These are phyloP conservation scores for Drosophila lacertosa DNA, from an alignment of 1,140 invertebrate species.

Conservation along the genomic window DNA sequence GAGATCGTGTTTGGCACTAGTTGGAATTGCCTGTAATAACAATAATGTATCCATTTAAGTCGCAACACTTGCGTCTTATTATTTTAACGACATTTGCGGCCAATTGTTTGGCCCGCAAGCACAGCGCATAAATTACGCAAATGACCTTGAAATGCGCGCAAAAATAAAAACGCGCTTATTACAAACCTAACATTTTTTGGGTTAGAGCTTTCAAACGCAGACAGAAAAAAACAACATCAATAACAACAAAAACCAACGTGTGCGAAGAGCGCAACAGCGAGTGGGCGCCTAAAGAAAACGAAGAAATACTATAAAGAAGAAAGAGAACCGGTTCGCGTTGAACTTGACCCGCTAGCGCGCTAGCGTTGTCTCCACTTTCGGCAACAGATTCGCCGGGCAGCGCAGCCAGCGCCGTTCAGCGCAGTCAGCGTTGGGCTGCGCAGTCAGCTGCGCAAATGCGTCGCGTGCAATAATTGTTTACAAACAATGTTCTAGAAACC, in stretches of 20 bases:
- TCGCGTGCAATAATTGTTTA: slow-evolving; percentile 48
- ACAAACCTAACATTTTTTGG: slow-evolving; percentile 17
- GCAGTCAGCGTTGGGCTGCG: not conserved
- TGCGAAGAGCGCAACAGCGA: not conserved
- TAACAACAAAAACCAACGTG: too few relatives aligned
- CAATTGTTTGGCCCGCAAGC: slow-evolving; percentile 20
- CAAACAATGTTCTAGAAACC: slow-evolving; percentile 46
- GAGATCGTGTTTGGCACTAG: not conserved
- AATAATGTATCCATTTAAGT: slow-evolving; percentile 29
- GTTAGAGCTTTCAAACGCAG: slow-evolving; percentile 8
- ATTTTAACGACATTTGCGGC: slow-evolving; percentile 31
- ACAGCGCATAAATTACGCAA: slow-evolving; percentile 36
- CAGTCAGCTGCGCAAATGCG: not conserved
- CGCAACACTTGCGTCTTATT: slow-evolving; percentile 30
- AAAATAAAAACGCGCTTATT: slow-evolving; percentile 13
- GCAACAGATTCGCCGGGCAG: not conserved
- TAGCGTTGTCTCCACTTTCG: slow-evolving; percentile 10
- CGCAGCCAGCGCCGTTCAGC: not conserved
- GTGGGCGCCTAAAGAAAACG: slow-evolving; percentile 1
- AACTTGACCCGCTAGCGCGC: slow-evolving; percentile 45
- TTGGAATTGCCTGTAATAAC: not conserved
- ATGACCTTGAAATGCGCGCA: slow-evolving; percentile 42
- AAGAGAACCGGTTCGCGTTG: slow-evolving; percentile 39
- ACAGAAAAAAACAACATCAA: slow-evolving; percentile 3
- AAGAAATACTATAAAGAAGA: not conserved